Conservation (phyloP, 2,113 vertebrate genomes). For the Lichenostomus cassidix region DNA sequence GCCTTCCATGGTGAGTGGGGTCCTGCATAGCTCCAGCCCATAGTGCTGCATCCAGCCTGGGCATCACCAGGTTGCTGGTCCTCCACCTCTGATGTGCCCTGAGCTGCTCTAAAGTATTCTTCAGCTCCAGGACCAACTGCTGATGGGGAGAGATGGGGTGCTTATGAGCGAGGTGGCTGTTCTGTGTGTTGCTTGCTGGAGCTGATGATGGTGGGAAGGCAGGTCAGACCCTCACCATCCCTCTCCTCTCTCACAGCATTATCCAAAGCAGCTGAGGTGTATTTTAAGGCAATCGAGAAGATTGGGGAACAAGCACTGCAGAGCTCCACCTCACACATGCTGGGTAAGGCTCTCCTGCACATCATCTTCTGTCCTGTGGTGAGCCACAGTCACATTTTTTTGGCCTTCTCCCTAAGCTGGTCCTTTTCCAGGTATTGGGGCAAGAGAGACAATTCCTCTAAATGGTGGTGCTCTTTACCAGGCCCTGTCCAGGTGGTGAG, state of each 20-base stretch:
- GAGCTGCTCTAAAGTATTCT: neutral
- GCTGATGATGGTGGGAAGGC: neutral
- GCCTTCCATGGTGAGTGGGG: constrained; percentile 85
- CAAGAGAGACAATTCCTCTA: neutral
- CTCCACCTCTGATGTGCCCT: neutral
- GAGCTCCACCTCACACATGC: constrained; percentile 79
- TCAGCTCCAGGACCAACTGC: neutral
- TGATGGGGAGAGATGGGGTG: neutral
- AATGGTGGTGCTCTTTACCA: neutral
- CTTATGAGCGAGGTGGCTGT: accelerated
- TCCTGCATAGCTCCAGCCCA: accelerated
- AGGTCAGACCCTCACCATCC: neutral
- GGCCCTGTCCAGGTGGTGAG: neutral
- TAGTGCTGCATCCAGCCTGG: neutral
- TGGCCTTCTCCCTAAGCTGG: neutral
- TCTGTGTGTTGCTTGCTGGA: neutral
- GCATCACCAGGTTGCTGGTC: neutral
- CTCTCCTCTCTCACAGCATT: constrained; percentile 72
- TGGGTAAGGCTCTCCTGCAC: constrained; percentile 78
- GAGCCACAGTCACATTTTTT: neutral
- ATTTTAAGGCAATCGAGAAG: constrained; percentile 88
- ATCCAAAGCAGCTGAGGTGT: constrained; percentile 83
- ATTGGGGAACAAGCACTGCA: constrained; percentile 87
- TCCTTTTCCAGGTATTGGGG: neutral
- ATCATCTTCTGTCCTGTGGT: neutral